Conservation (phyloP, 2,113 vertebrate species). For the Hyaena hyaena region DNA sequence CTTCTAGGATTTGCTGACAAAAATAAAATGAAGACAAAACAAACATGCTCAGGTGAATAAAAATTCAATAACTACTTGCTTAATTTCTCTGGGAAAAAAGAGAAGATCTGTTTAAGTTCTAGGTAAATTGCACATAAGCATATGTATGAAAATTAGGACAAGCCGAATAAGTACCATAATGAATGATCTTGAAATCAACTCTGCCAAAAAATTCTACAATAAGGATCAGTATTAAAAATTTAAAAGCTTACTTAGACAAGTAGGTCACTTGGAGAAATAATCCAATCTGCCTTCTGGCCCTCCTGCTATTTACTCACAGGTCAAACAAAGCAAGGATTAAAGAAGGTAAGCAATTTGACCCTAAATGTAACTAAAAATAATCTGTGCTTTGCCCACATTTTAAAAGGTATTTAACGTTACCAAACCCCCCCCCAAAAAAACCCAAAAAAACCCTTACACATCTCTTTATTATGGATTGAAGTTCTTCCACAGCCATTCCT, state of each 20-base stretch:
- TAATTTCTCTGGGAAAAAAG: slow-evolving; percentile 36
- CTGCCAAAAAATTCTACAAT: slow-evolving; percentile 5
- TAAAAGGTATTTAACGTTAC: slow-evolving; percentile 40
- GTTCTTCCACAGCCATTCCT: slow-evolving; percentile 93
- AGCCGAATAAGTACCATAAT: slow-evolving; percentile 44
- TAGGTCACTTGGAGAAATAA: background rate
- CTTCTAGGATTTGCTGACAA: slow-evolving; percentile 91
- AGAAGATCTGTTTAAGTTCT: slow-evolving; percentile 29
- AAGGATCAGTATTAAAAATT: slow-evolving; percentile 34
- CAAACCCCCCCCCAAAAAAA: background rate
- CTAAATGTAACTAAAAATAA: slow-evolving; percentile 45
- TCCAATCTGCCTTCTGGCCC: background rate
- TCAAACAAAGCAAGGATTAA: slow-evolving; percentile 44
- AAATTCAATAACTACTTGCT: slow-evolving; percentile 31
- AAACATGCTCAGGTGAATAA: slow-evolving; percentile 29
- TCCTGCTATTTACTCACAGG: slow-evolving; percentile 1
- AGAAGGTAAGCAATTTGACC: slow-evolving; percentile 29
- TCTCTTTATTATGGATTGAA: slow-evolving; percentile 94
- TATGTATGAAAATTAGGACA: slow-evolving; percentile 41
- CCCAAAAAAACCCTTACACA: slow-evolving; percentile 90
- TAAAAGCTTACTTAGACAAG: slow-evolving; percentile 24
- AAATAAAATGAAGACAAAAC: slow-evolving; percentile 37
- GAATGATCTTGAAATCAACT: slow-evolving; percentile 31
- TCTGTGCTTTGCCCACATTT: background rate
- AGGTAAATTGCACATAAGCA: background rate